Evolutionary conservation across 2,888 invertebrate species (phyloP), one percentile per base, ranked within the genome.

Genomic region (Melikaiella ostensackeni): DNA sequence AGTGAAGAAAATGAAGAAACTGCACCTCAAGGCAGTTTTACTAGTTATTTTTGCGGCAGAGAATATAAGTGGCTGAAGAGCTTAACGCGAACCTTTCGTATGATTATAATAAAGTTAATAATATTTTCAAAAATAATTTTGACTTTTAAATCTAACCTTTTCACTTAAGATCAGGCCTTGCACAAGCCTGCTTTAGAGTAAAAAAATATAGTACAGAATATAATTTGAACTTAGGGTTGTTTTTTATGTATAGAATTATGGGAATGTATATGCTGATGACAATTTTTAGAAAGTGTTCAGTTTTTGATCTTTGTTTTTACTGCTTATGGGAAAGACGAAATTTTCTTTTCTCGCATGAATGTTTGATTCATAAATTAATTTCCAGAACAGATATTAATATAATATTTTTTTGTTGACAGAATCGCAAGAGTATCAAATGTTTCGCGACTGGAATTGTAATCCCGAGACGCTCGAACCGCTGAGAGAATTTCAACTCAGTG

Each of bases 11-110:
- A 33, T 75, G 77, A 55, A 84, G 87, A 50, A 86, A 93, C 76
- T 93, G 94, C 89, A 94, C 93, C 2, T 90, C 95, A 88, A 59
- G 59, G 59, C 16, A 59, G 16, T 59, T 59, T 24, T 16, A 77
- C 82, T 21, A 92, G 92, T 79, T 83, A 85, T 9, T 85, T 86
- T 64, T 92, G 92, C 75, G 88, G 89, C 16, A 91, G 90, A 80
- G 83, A 80, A 35, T 92, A 92, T 84, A 91, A 90, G 75, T 90
- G 92, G 89, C 78, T 86, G 30, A 91, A 91, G 79, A 92, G 91
- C 62, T 84, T 92, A 30, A 89, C 88, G 63, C 89, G 92, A 24
- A 27, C 13, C 13, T 59, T 24, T 59, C 27, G 59, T 59, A 59
- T 59, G 7, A 59, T 27, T 24, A 27, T 27, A 59, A 27, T 59